A percentile compares a stretch with the other conserved stretches of the same genome.
These are phyloP conservation scores for Acrocera orbiculus DNA, from an alignment of 2,888 invertebrate genomes.

Conservation along the genomic window DNA sequence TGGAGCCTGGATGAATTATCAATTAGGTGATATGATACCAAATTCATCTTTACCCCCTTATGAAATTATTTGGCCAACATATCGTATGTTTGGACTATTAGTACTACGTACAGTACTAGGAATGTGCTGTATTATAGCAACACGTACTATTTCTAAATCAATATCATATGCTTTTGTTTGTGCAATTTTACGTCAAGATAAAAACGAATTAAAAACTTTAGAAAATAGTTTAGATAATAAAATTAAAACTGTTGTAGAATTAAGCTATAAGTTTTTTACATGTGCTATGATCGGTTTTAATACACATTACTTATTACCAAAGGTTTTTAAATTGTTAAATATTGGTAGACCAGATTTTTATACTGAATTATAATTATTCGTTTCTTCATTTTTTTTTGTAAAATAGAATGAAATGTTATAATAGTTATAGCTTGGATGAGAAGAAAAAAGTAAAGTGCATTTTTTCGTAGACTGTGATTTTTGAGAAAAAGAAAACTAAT, in stretches of 20 bases:
- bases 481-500: too few species aligned
- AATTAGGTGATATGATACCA: constrained; percentile 49
- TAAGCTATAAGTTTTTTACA: constrained; percentile 66
- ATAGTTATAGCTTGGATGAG: too few species aligned
- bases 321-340: constrained; percentile 52
- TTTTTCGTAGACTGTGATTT: too few species aligned
- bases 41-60: constrained; percentile 53
- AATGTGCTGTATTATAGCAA: constrained; percentile 51
- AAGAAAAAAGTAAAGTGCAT: too few species aligned
- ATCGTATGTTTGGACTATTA: constrained; percentile 47
- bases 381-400: too few species aligned
- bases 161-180: constrained; percentile 52
- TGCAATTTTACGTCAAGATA: constrained; percentile 47
- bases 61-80: constrained; percentile 60
- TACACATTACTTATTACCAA: constrained; percentile 58
- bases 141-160: constrained; percentile 49
- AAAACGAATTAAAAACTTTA: constrained; percentile 44
- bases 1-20: constrained; percentile 74
- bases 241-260: constrained; percentile 58
- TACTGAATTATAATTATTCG: constrained; percentile 55
- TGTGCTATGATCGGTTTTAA: constrained; percentile 66
- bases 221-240: constrained; percentile 47
- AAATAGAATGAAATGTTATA: too few species aligned
- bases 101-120: constrained; percentile 58
- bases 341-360: constrained; percentile 73